Percentiles rank a stretch among this genome's conserved stretches.
Evolutionary conservation across 2,113 vertebrate species (phyloP).

Genomic region (Paramisgurnus dabryanus): DNA sequence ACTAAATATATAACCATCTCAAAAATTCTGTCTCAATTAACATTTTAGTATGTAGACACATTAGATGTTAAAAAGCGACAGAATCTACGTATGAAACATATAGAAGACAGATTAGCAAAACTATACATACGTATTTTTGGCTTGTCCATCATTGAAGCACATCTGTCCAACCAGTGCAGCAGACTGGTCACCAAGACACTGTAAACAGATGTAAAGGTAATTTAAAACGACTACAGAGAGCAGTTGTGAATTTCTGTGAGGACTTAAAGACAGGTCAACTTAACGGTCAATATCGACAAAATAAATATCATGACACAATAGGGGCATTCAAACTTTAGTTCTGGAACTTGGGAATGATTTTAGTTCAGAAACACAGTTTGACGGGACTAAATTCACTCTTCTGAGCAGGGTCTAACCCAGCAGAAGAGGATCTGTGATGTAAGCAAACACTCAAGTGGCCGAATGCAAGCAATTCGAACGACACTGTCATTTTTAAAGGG

Average conservation of each 20-base stretch:
- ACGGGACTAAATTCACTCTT: too few species aligned
- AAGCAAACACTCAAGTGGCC: too few species aligned
- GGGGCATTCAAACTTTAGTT: too few species aligned
- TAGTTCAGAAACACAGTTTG: too few species aligned
- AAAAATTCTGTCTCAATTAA: background rate
- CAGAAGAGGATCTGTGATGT: too few species aligned
- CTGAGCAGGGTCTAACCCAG: too few species aligned
- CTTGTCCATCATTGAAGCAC: conserved; percentile 91
- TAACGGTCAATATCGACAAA: too few species aligned
- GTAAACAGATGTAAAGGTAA: conserved; percentile 42
- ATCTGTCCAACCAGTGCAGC: conserved; percentile 97
- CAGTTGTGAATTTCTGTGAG: background rate
- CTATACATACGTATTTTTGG: conserved; percentile 93
- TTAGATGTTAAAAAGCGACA: background rate
- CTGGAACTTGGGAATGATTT: too few species aligned
- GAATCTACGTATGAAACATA: background rate
- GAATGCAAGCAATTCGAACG: too few species aligned
- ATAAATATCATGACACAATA: too few species aligned
- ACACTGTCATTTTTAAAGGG: too few species aligned
- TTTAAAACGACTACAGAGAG: background rate
- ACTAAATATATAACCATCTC: background rate
- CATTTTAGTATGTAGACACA: background rate
- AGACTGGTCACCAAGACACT: conserved; percentile 98
- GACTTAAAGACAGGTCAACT: background rate
- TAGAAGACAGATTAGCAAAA: conserved; percentile 1